Evolutionary conservation across 92 coral and sea anemone genomes (phyloP).

Genomic region (Epizoanthus fatuus): DNA sequence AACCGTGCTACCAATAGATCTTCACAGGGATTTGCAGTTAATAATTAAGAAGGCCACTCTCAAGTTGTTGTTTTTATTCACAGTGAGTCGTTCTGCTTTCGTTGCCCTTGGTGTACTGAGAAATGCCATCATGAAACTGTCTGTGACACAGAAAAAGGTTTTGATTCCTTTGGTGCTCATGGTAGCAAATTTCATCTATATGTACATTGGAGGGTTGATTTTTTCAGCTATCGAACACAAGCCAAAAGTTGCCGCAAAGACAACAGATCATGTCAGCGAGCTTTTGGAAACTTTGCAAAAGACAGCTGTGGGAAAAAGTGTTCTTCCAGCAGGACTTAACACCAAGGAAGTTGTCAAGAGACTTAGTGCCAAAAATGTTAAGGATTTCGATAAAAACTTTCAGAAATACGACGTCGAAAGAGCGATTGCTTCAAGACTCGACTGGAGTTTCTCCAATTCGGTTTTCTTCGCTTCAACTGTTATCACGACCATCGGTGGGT

Average conservation of each 20-base stretch:
- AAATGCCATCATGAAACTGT: conserved; percentile 63
- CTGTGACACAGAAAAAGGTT: conserved; percentile 73
- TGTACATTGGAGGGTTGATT: conserved; percentile 84
- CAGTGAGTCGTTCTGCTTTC: neutral
- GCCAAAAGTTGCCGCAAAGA: conserved; percentile 51
- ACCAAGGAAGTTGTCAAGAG: conserved; percentile 58
- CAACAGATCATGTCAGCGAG: conserved; percentile 62
- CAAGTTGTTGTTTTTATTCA: neutral
- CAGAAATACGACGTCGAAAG: conserved; percentile 56
- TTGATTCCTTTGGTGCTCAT: conserved; percentile 72
- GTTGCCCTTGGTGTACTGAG: neutral
- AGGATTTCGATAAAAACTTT: conserved; percentile 64
- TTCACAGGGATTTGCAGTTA: neutral
- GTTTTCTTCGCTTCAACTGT: conserved; percentile 90
- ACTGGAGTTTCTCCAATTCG: conserved; percentile 91
- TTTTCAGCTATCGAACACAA: conserved; percentile 79
- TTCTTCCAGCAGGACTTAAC: conserved; percentile 69
- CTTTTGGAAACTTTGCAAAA: conserved; percentile 73
- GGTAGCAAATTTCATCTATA: conserved; percentile 75
- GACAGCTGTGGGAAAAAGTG: conserved; percentile 64
- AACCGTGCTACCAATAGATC: neutral
- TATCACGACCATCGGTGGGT: conserved; percentile 90
- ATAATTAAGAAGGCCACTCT: neutral
- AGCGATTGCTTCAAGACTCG: conserved; percentile 72
- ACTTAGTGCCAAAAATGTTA: conserved; percentile 65